Evolutionary conservation across 1,140 invertebrate species (phyloP).

Genomic region (Papilio aristodemus): DNA sequence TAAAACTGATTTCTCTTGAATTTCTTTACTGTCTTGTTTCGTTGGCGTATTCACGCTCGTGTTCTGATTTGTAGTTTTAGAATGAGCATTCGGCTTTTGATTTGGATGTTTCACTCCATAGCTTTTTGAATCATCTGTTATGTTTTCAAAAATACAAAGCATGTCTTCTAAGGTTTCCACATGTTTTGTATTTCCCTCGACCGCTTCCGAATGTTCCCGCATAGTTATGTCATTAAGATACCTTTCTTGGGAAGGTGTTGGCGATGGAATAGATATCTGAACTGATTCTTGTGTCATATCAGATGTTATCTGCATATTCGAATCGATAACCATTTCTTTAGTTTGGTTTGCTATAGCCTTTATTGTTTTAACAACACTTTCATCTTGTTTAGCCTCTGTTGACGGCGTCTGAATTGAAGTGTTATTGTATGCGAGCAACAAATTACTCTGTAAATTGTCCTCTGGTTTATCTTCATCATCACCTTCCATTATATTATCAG

Average conservation of each 20-base stretch:
- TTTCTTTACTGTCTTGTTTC: constrained; percentile 65
- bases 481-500: constrained; percentile 80
- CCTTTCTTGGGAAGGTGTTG: constrained; percentile 82
- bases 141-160: constrained; percentile 85
- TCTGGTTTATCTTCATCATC: constrained; percentile 78
- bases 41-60: constrained; percentile 44
- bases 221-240: constrained; percentile 82
- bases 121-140: constrained; percentile 77
- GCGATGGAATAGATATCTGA: constrained; percentile 83
- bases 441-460: constrained; percentile 60
- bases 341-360: constrained; percentile 77
- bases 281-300: constrained; percentile 82
- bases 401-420: constrained; percentile 46
- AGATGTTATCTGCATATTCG: constrained; percentile 77
- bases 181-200: constrained; percentile 76
- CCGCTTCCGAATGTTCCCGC: constrained; percentile 78
- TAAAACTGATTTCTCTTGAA: constrained; percentile 54
- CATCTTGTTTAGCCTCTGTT: constrained; percentile 54
- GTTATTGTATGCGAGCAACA: constrained; percentile 64
- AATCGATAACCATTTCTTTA: constrained; percentile 78
- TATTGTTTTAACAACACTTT: constrained; percentile 71
- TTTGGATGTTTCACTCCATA: constrained; percentile 64
- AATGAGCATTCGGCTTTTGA: constrained; percentile 39
- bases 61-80: constrained; percentile 47
- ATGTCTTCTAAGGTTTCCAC: constrained; percentile 85